Percentiles rank a stretch among this genome's conserved stretches.
Conservation (phyloP, 2,888 invertebrate species). For the Trachelus tabidus region DNA sequence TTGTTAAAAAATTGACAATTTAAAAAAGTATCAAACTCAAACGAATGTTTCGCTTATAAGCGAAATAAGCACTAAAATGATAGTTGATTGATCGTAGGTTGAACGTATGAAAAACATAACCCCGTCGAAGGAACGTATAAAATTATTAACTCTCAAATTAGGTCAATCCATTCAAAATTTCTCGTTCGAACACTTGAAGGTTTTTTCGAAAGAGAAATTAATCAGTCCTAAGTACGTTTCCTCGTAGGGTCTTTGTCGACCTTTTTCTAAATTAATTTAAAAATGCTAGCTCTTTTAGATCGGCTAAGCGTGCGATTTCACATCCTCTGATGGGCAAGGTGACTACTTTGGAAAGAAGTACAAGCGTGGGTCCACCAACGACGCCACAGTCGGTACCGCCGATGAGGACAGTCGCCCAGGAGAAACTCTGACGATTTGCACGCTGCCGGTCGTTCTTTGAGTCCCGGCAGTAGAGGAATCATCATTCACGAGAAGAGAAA, state of each 20-base stretch:
- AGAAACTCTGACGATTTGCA: slow-evolving; percentile 62
- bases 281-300: slow-evolving; percentile 59
- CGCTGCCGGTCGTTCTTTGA: slow-evolving; percentile 64
- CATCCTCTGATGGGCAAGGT: slow-evolving; percentile 61
- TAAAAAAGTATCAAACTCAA: background rate
- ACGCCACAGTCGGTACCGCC: slow-evolving; percentile 36
- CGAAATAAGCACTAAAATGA: background rate
- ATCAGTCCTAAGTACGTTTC: background rate
- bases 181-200: background rate
- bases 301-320: slow-evolving; percentile 67
- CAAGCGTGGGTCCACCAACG: slow-evolving; percentile 56
- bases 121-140: background rate
- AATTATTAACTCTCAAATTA: background rate
- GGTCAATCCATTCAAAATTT: background rate
- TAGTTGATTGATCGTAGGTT: background rate
- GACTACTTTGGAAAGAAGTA: slow-evolving; percentile 55
- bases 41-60: background rate
- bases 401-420: slow-evolving; percentile 45
- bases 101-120: background rate
- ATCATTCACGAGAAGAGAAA: background rate
- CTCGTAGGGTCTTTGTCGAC: background rate
- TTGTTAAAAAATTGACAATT: background rate
- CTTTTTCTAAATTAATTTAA: background rate
- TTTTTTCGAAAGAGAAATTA: background rate
- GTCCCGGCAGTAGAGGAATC: slow-evolving; percentile 47